phyloP scores from a whole-genome alignment of 2,888 invertebrate species.

The Phaedon cochleariae region DNA sequence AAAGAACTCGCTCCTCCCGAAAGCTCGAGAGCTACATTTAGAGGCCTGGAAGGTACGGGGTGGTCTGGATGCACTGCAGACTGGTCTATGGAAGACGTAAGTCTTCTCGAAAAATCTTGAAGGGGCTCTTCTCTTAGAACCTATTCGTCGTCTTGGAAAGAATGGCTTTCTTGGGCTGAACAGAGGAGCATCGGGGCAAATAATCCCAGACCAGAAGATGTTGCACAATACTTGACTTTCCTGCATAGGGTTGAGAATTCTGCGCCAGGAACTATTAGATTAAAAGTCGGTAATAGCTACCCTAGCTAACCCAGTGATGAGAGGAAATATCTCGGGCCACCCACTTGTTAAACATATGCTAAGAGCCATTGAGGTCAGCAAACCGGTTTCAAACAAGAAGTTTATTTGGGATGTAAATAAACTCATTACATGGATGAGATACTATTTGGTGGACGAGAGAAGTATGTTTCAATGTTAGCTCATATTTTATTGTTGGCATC shows the following conservation, averaged over 20 bases:
- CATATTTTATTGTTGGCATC: constrained; percentile 3
- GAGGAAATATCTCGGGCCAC: constrained; percentile 1
- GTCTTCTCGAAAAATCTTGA: constrained; percentile 20
- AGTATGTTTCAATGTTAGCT: constrained; percentile 17
- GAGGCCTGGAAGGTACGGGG: constrained; percentile 37
- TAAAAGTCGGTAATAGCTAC: constrained; percentile 44
- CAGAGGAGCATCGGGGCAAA: background rate
- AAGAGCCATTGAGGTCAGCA: background rate
- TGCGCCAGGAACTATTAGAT: constrained; percentile 37
- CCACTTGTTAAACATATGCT: background rate
- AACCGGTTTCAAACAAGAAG: background rate
- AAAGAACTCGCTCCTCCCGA: constrained; percentile 1
- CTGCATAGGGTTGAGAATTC: constrained; percentile 34
- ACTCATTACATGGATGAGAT: constrained; percentile 8
- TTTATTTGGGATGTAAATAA: too few relatives aligned
- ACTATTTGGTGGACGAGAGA: background rate
- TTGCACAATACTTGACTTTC: constrained; percentile 30
- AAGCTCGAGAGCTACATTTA: constrained; percentile 24
- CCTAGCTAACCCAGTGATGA: constrained; percentile 17
- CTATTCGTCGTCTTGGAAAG: background rate
- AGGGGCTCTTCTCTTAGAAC: constrained; percentile 5
- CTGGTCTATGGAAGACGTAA: constrained; percentile 17
- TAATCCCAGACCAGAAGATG: too few relatives aligned
- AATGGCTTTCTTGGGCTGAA: background rate
- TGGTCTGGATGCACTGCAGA: constrained; percentile 14